Evolutionary conservation across 2,888 invertebrate genomes (phyloP), one percentile per base, ranked within the genome.

Genomic region (Abscondita cerata): DNA sequence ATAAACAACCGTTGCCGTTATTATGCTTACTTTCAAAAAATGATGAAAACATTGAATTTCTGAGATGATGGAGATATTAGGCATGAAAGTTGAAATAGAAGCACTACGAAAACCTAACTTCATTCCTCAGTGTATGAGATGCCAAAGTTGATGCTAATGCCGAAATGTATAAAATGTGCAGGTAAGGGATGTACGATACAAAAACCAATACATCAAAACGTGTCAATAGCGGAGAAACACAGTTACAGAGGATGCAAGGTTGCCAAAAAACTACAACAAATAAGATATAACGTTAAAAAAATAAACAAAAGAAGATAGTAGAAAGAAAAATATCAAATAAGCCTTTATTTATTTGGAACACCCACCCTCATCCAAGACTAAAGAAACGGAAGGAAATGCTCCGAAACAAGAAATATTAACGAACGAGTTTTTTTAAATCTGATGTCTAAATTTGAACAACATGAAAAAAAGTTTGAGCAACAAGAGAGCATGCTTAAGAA

Each of bases 391-490:
- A 48, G 31, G 48, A 31, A 8, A 31, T 40, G n/a, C 40, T 6
- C 40, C 4, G 13, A 40, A 40, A 40, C 40, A 40, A 13, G 13
- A 48, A 5, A n/a, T 48, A 16, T 18, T 12, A 31, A 48, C 31
- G 6, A 25, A 48, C 8, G 12, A 48, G 12, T 31, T 48, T 6
- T 48, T 8, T 13, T n/a, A 48, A 48, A 31, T 20, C 48, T 48
- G 48, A 48, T 48, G 48, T 2, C 19, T 15, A 19, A 40, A 40
- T 40, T 40, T 40, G 20, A 52, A 52, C 52, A 52, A 40, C 40
- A 40, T 34, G 36, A 51, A 52, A 52, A 52, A 5, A 52, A 40
- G 52, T 52, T 52, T 34, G 52, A 52, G 18, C 38, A 52, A 34
- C 20, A 52, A 52, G 52, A 52, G 40, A 52, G 40, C 9, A 50